Evolutionary conservation across 1,140 invertebrate species (phyloP), one percentile per base, ranked within the genome.

Genomic region (Scaptomyza pallida): DNA sequence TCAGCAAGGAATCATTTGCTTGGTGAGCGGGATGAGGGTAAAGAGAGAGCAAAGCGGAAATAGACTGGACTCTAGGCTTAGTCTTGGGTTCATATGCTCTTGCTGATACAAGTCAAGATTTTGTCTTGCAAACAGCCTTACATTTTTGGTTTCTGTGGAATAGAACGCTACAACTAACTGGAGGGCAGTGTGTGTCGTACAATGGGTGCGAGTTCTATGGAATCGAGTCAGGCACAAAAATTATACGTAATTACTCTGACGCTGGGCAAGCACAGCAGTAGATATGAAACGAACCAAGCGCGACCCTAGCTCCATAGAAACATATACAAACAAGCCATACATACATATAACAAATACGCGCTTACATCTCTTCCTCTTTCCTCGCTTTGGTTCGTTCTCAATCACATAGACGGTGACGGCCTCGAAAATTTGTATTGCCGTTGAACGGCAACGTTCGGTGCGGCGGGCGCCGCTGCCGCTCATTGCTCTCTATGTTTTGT

Each of bases 221-320:
- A 68, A 72, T 41, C 54, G 68, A 51, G 37, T 61, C 61, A 52
- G 59, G 60, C 45, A 64, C 54, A 65, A 68, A 72, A 72, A 72
- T 54, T 72, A 72, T 67, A 67, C 69, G 69, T 72, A 72, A 72
- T 72, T 72, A 63, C 69, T 67, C 48, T 72, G 68, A 51, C 63
- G 68, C 68, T 71, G 68, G 68, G 68, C 62, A 72, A 55, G 62
- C 62, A 72, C 69, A 72, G 55, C 62, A 60, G 43, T 30, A 54
- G 51, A 70, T 64, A 71, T 65, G 52, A 71, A 71, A 65, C 68
- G 52, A 71, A 57, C 61, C 68, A 71, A 71, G 68, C 68, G 68
- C 61, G 68, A 71, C 68, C 68, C 68, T 65, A 71, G 68, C 61
- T 65, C 52, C 51, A 45, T 41, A 61, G 30, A 62, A 16, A 54